Evolutionary conservation across 2,888 invertebrate genomes (phyloP), one percentile per base, ranked within the genome.

Genomic region (Neoaliturus tenellus): DNA sequence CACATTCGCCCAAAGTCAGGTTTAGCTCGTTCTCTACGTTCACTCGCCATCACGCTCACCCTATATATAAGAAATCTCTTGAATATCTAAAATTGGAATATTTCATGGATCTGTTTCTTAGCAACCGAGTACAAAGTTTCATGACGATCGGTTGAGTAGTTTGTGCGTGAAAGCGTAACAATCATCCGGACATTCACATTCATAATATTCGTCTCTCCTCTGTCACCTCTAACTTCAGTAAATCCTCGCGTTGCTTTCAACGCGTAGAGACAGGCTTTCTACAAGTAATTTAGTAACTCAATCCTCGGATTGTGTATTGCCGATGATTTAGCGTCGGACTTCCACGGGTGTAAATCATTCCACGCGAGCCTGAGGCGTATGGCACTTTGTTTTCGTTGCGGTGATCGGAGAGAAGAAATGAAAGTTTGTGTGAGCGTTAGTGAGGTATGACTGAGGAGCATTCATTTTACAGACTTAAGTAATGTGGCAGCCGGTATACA

Each of bases 251-350:
- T 4, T 1, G 69, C 39, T 69, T 39, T 69, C 69, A 69, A 8
- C n/a, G 69, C 39, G 35, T 35, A 8, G 35, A 35, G 69, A 20
- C 35, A 20, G 69, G 69, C 69, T 69, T 69, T 69, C 69, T 69
- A n/a, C n/a, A n/a, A n/a, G n/a, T n/a, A 69, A 33, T 35, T 69
- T 69, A 17, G 69, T 69, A 69, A 69, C 69, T 69, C 69, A 69
- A 69, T 69, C 69, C 69, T 69, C 39, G 69, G n/a, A 69, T 69
- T 33, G 69, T 39, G 31, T 39, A 39, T 69, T 69, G n/a, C 69
- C n/a, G 1, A 69, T 69, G 69, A 69, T 69, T 69, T 69, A 69
- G 20, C n/a, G 35, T 69, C 20, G 20, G 39, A 69, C 69, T 23
- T 39, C 8, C n/a, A 33, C 20, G 69, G 69, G 25, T 69, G n/a